Evolutionary conservation across 2,113 vertebrate genomes (phyloP).

Genomic region (Prinia subflava): DNA sequence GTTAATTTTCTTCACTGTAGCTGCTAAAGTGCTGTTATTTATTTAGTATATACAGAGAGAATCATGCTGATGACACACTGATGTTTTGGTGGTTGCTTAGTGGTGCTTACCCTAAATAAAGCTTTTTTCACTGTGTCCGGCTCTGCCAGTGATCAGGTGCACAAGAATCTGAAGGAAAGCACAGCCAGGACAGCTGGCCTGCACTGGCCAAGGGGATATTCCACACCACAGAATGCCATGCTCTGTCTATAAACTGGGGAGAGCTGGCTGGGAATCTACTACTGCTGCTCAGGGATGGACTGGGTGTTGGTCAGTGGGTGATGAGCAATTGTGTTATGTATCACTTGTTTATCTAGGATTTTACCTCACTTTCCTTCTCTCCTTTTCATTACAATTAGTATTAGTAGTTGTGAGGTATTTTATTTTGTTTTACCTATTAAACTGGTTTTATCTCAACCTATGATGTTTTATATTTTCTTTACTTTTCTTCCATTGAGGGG

Average conservation of each 20-base stretch:
- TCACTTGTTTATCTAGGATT: not conserved
- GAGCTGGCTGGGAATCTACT: not conserved
- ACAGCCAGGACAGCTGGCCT: not conserved
- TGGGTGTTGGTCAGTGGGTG: not conserved
- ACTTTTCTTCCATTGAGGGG: rapidly evolving
- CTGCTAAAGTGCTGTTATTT: not conserved
- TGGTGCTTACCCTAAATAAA: not conserved
- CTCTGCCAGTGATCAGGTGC: not conserved
- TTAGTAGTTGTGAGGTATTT: not conserved
- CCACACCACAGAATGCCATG: not conserved
- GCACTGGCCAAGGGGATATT: too few relatives aligned
- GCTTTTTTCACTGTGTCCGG: not conserved
- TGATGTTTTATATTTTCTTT: not conserved
- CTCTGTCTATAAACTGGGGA: too few relatives aligned
- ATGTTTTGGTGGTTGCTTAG: not conserved
- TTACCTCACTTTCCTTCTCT: not conserved
- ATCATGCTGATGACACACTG: not conserved
- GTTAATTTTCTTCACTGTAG: not conserved
- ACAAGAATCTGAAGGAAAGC: not conserved
- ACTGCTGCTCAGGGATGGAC: not conserved
- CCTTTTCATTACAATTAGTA: not conserved
- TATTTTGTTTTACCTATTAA: not conserved
- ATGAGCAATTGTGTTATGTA: not conserved
- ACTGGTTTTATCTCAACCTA: not conserved
- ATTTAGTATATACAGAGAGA: not conserved